phyloP scores from a whole-genome alignment of 2,888 invertebrate species.

The Drosophila mayaguana region DNA sequence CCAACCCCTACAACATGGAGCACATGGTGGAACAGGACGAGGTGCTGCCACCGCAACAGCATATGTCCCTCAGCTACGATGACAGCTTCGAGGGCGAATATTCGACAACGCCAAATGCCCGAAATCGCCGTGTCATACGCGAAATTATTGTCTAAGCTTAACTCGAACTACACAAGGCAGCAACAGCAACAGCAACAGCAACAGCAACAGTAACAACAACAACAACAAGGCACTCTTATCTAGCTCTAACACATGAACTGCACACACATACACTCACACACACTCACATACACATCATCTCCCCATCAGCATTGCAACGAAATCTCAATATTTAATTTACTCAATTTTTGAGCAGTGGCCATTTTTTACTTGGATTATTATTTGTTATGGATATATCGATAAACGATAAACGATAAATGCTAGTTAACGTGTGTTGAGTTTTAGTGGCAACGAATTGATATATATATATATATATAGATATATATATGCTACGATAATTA shows the following conservation, averaged over 20 bases:
- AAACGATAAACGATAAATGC: slow-evolving; percentile 25
- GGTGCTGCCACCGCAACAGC: slow-evolving; percentile 89
- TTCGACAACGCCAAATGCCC: slow-evolving; percentile 96
- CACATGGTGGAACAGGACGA: slow-evolving; percentile 92
- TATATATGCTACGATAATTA: slow-evolving; percentile 44
- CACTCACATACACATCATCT: slow-evolving; percentile 17
- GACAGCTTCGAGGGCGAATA: slow-evolving; percentile 97
- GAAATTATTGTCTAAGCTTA: slow-evolving; percentile 92
- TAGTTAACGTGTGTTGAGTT: slow-evolving; percentile 74
- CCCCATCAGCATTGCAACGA: slow-evolving; percentile 37
- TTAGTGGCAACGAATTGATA: slow-evolving; percentile 73
- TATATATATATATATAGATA: slow-evolving; percentile 34
- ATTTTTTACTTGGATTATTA: slow-evolving; percentile 43
- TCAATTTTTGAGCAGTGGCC: slow-evolving; percentile 72
- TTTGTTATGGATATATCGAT: slow-evolving; percentile 57
- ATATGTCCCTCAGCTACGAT: slow-evolving; percentile 95
- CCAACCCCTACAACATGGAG: slow-evolving; percentile 94
- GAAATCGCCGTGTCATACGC: slow-evolving; percentile 95
- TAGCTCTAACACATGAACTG: slow-evolving; percentile 15
- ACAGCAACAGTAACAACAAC: slow-evolving; percentile 17
- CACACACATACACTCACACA: slow-evolving; percentile 9
- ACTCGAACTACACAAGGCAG: slow-evolving; percentile 16
- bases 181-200: slow-evolving; percentile 26
- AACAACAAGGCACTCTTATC: slow-evolving; percentile 37
- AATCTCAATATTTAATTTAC: slow-evolving; percentile 62